These are phyloP conservation scores for Meghimatium bilineatum DNA, from an alignment of 2,888 invertebrate genomes.

Conservation along the genomic window DNA sequence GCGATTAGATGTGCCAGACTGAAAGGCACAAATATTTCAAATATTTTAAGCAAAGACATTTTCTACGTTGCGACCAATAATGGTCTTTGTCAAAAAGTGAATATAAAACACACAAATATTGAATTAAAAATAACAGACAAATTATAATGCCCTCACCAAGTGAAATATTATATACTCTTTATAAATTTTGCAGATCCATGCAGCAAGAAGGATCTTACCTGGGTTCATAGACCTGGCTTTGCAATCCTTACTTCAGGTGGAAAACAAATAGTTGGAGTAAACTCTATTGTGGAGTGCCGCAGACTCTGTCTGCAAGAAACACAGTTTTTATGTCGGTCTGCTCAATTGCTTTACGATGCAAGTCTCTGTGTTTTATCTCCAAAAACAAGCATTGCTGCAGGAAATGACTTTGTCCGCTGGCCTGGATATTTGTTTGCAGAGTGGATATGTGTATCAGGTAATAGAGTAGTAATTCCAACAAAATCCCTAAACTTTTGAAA, in stretches of 20 bases:
- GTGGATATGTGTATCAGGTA: constrained; percentile 58
- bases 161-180: not conserved
- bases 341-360: constrained; percentile 50
- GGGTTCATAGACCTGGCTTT: constrained; percentile 54
- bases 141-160: too few relatives aligned
- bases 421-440: constrained; percentile 59
- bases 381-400: constrained; percentile 43
- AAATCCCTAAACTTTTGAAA: too few relatives aligned
- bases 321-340: constrained; percentile 58
- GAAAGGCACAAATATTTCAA: too few relatives aligned
- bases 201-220: constrained; percentile 54
- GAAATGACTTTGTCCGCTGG: constrained; percentile 53
- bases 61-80: too few relatives aligned
- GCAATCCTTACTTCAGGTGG: constrained; percentile 50
- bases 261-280: constrained; percentile 38
- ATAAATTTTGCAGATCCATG: constrained; percentile 57
- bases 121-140: too few relatives aligned
- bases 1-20: too few relatives aligned
- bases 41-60: too few relatives aligned
- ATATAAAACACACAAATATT: too few relatives aligned
- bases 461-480: not conserved
- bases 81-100: too few relatives aligned
- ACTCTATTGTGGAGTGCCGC: constrained; percentile 53
- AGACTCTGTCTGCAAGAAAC: constrained; percentile 57
- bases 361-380: constrained; percentile 55